A percentile compares a stretch with the other conserved stretches of the same genome.
These are phyloP conservation scores for Charadrius vociferus DNA, from an alignment of 2,113 vertebrate genomes.

Conservation along the genomic window DNA sequence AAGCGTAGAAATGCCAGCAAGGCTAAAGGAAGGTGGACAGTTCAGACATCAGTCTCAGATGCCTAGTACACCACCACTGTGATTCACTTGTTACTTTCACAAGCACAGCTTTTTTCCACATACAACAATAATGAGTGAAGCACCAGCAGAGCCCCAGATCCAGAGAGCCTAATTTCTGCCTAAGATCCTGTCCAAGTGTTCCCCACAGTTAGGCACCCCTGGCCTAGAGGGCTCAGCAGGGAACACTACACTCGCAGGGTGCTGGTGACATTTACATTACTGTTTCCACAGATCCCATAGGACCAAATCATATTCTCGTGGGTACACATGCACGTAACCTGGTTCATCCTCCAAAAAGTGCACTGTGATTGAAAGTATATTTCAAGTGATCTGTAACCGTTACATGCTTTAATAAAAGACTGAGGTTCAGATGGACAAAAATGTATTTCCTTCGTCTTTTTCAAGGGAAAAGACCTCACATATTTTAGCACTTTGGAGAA, in stretches of 20 bases:
- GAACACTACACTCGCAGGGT: background rate
- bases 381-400: slow-evolving; percentile 22
- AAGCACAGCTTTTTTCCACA: background rate
- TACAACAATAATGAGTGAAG: background rate
- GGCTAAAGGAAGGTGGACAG: background rate
- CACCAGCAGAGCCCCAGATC: background rate
- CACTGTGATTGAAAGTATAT: background rate
- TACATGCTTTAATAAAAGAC: background rate
- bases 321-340: background rate
- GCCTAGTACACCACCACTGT: background rate
- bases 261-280: background rate
- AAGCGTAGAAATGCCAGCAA: background rate
- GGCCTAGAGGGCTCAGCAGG: background rate
- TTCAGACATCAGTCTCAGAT: background rate
- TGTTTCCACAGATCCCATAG: background rate
- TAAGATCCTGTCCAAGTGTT: background rate
- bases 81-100: background rate
- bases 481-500: slow-evolving; percentile 55
- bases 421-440: slow-evolving; percentile 19
- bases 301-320: background rate
- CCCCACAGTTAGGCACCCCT: background rate
- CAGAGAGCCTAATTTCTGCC: background rate
- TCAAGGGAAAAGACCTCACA: background rate
- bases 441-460: slow-evolving; percentile 29
- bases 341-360: background rate